Base-by-base conservation (phyloP, 2,113 vertebrate species). In the Chitala chitala region DNA sequence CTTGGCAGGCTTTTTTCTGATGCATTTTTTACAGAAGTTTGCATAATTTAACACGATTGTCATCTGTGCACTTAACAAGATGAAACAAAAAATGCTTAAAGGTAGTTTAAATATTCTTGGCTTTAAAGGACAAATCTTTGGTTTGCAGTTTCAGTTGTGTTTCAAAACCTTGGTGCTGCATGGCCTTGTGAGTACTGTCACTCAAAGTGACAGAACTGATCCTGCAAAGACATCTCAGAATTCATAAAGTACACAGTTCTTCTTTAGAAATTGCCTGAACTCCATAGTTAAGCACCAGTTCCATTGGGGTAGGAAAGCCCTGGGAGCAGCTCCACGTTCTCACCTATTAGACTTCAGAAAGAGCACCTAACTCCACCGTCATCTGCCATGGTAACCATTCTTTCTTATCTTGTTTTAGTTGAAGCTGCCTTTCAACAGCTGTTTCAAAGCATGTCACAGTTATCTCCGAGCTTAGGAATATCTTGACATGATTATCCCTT, bases 401-500 rank as follows among this genome's bases (percentile, higher is more conserved):
- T 63, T 31, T 29, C 54, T 56, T 20, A 63, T 5, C 33, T 17
- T 6, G 29, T 15, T 33, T 17, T 71, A 76, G 76, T 22, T 79
- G 73, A 56, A 76, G 42, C 33, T 3, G 73, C 69, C 64, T 40
- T 40, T 22, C 40, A 22, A 36, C 64, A 8, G 12, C 20, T 1
- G 51, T 71, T 70, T 63, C 72, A 70, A 72, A 81, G 66, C 56
- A n/a, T 36, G n/a, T 75, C 48, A 84, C 75, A 76, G 75, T 56
- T 75, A 61, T 69, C 53, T 73, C 59, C 73, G 15, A 33, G 9
- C 31, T 46, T 72, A 31, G 70, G 36, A 50, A 71, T 44, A 42
- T 13, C 29, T 54, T 76, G 75, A 77, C 66, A 58, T 63, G 48
- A 77, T 74, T 48, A 80, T 75, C 80, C 80, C 70, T 81, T 77